Conservation (phyloP, 2,113 vertebrate species). For the Grammomys surdaster region DNA sequence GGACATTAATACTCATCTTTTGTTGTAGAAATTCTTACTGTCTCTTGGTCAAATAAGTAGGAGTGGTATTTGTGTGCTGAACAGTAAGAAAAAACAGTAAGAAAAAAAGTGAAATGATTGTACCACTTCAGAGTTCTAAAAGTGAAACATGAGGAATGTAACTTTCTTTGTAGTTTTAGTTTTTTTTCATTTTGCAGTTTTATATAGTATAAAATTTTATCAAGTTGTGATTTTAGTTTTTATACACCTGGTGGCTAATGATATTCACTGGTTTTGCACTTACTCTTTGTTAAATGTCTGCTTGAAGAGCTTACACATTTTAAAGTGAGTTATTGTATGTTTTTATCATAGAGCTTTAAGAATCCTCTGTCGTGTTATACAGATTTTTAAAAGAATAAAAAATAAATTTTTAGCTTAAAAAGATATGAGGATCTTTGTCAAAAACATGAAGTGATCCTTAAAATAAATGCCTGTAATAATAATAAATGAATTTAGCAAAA, state of each 20-base stretch:
- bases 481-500: background rate
- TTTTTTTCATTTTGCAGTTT: background rate
- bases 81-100: background rate
- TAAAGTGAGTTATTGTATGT: background rate
- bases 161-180: background rate
- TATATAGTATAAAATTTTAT: background rate
- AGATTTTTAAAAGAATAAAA: background rate
- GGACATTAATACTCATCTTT: background rate
- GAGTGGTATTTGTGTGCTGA: background rate
- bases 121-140: background rate
- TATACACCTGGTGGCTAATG: background rate
- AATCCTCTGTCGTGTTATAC: background rate
- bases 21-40: background rate
- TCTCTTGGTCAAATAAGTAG: background rate
- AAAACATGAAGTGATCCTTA: background rate
- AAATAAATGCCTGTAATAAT: background rate
- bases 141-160: background rate
- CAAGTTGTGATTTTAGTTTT: background rate
- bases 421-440: background rate
- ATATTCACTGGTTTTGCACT: background rate
- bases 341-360: background rate
- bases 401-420: background rate
- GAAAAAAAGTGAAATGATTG: background rate
- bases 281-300: background rate
- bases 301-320: background rate